phyloP scores from a whole-genome alignment of 2,888 invertebrate genomes.

The Euproctis similis region DNA sequence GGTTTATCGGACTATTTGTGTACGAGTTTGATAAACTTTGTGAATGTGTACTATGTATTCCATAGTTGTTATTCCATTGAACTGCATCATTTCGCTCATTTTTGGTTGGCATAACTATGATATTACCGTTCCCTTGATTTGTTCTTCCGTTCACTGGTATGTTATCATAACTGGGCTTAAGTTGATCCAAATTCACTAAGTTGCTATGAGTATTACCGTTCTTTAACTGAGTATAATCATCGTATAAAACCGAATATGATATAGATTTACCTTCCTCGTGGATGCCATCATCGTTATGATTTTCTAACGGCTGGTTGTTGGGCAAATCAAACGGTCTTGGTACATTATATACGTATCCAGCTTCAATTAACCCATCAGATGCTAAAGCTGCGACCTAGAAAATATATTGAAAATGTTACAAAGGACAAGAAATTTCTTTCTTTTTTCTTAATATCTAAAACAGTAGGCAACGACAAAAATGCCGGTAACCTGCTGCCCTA shows the following conservation, averaged over 20 bases:
- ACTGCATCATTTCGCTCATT: no score
- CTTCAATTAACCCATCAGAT: constrained; percentile 9
- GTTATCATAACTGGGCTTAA: not conserved
- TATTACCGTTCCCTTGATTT: no score
- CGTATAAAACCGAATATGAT: constrained; percentile 27
- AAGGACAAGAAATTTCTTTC: no score
- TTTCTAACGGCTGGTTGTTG: not conserved
- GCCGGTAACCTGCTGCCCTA: no score
- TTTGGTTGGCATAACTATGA: no score
- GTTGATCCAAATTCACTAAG: not conserved
- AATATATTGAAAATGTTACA: no score
- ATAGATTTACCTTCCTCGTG: constrained; percentile 16
- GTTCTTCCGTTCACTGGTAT: not conserved
- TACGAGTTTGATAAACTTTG: no score
- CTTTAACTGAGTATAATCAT: constrained; percentile 28
- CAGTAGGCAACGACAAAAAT: no score
- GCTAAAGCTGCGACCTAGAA: constrained; percentile 14
- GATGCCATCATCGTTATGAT: constrained; percentile 1
- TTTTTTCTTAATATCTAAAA: no score
- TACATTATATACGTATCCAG: constrained; percentile 16
- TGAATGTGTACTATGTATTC: no score
- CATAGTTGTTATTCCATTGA: no score
- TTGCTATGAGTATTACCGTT: constrained; percentile 5
- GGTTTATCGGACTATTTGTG: no score
- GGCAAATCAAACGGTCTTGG: constrained; percentile 3